A percentile compares a stretch with the other conserved stretches of the same genome.
phyloP scores from a whole-genome alignment of 1,140 invertebrate species.

The Anastrepha obliqua region DNA sequence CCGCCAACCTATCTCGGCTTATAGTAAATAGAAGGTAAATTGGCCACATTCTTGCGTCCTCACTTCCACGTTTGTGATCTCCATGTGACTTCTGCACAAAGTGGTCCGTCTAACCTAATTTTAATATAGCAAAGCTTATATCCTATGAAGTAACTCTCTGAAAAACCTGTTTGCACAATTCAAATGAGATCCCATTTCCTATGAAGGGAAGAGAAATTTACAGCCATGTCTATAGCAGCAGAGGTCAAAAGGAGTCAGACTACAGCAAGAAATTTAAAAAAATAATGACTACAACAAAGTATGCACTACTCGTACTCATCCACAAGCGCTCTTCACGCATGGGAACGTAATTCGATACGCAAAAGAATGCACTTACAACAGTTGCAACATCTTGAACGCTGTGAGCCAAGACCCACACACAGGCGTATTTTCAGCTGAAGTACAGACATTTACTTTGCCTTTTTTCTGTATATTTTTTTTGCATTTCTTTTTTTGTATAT shows the following conservation, averaged over 20 bases:
- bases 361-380: slow-evolving; percentile 37
- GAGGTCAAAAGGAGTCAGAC: background rate
- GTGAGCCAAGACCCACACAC: background rate
- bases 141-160: too few species aligned
- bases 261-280: background rate
- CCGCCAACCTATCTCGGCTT: too few species aligned
- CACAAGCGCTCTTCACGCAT: background rate
- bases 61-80: too few species aligned
- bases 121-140: too few species aligned
- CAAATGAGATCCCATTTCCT: too few species aligned
- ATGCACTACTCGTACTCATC: background rate
- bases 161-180: too few species aligned
- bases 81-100: too few species aligned
- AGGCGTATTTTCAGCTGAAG: background rate
- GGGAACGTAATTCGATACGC: slow-evolving; percentile 52
- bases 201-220: background rate
- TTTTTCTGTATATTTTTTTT: background rate
- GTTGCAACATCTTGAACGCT: background rate
- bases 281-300: background rate
- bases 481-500: slow-evolving; percentile 64
- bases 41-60: too few species aligned
- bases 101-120: too few species aligned
- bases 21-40: too few species aligned
- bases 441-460: background rate
- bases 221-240: background rate